Base-by-base conservation (phyloP, 1,140 invertebrate species). In the Rhopalosiphum padi region DNA sequence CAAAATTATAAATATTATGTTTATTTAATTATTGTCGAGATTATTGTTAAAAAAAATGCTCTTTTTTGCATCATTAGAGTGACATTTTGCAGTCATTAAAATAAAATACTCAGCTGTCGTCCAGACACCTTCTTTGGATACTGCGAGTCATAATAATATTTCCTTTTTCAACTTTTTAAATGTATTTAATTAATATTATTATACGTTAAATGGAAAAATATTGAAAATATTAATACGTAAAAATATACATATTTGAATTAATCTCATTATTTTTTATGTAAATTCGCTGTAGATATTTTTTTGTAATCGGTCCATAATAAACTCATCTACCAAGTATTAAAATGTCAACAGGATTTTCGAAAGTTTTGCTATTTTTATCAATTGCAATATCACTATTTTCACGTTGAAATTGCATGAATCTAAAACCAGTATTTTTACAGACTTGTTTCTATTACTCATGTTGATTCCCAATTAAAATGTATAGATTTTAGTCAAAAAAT, bases 261-360 rank as follows among this genome's bases (percentile, higher is more conserved):
- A 87, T 48, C 25, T 18, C 3, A 87, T n/a, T 35, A 4, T 11
- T 2, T 22, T 53, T 23, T 89, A 53, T 53, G n/a, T 21, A 25
- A 89, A 53, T 89, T 77, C 30, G 1, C 46, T 37, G 5, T 89
- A 15, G 11, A 53, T 2, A 53, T 53, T 37, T 3, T 21, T 53
- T 53, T 53, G 5, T 37, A 23, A 89, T 37, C 35, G 4, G 1
- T 0, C 87, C 21, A 22, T 37, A 37, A 51, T 88, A 53, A 3
- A 90, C 35, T 60, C 37, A 23, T 41, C 35, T 60, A 30, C 88
- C 37, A 21, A 41, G 11, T 30, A 15, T 60, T 60, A 23, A 90
- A 90, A 90, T 90, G 53, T 60, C 53, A 90, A 90, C 88, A 90
- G 41, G 88, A 60, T 60, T 41, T 35, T 90, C 23, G 88, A 88